Conservation (phyloP, 2,797 vertebrate genomes). For the Dryobates pubescens region DNA sequence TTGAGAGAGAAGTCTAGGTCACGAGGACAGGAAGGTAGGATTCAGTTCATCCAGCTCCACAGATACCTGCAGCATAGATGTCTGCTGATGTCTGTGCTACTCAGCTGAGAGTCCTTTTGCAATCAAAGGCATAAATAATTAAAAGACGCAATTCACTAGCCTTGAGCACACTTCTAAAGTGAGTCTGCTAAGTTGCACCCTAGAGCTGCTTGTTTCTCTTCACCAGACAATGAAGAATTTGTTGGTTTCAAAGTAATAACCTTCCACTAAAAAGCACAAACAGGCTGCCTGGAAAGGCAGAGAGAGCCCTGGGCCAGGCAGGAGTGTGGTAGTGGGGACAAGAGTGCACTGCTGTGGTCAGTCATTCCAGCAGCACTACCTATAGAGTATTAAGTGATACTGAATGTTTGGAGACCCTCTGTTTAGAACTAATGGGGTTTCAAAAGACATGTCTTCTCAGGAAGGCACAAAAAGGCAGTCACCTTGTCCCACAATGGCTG, state of each 20-base stretch:
- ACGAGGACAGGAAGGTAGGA: background rate
- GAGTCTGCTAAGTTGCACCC: background rate
- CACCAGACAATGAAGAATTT: background rate
- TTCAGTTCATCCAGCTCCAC: background rate
- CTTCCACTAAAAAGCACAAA: background rate
- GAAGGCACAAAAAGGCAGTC: background rate
- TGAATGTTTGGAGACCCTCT: background rate
- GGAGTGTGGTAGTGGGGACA: background rate
- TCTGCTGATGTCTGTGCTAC: background rate
- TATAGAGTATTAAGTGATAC: background rate
- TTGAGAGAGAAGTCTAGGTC: background rate
- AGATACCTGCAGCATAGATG: background rate
- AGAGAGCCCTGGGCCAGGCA: rapidly evolving
- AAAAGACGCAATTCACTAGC: background rate
- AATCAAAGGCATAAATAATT: background rate
- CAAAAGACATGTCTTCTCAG: background rate
- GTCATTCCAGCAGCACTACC: background rate
- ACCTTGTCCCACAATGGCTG: background rate
- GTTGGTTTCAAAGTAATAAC: background rate
- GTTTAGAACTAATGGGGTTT: background rate
- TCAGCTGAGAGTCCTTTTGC: background rate
- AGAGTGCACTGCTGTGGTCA: background rate
- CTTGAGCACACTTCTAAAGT: background rate
- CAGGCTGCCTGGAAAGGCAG: rapidly evolving
- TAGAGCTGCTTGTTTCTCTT: background rate